These are phyloP conservation scores for Triplophysa dalaica DNA, from an alignment of 2,113 vertebrate genomes.

Conservation along the genomic window DNA sequence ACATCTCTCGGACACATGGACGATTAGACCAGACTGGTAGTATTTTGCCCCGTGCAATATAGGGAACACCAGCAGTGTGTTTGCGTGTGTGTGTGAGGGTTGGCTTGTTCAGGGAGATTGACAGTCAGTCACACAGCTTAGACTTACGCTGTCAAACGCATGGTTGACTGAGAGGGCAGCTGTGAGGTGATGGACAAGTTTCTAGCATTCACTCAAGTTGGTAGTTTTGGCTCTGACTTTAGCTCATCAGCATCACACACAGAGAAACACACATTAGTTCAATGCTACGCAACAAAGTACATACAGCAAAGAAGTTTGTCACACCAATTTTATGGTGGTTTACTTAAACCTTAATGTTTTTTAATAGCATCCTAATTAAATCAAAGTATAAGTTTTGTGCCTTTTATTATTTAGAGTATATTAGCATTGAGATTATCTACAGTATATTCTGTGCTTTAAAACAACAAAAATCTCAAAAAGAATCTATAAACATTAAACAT, in stretches of 20 bases:
- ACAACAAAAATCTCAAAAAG: too few relatives aligned
- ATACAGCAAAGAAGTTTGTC: neutral
- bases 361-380: too few relatives aligned
- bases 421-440: too few relatives aligned
- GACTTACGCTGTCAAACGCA: conserved; percentile 5
- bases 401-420: too few relatives aligned
- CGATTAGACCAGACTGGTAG: conserved; percentile 9
- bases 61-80: neutral
- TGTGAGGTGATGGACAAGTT: conserved; percentile 27
- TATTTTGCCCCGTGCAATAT: neutral
- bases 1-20: conserved; percentile 15
- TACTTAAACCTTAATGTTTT: too few relatives aligned
- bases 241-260: conserved; percentile 25
- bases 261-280: conserved; percentile 21
- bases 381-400: too few relatives aligned
- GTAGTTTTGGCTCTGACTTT: neutral
- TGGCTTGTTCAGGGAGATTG: neutral
- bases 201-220: conserved; percentile 14
- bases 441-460: too few relatives aligned
- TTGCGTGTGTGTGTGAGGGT: neutral
- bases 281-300: neutral
- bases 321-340: too few relatives aligned
- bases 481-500: too few relatives aligned
- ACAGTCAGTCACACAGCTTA: neutral
- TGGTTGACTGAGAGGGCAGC: conserved; percentile 9